Conservation (phyloP, 2,888 invertebrate genomes). For the Diaprepes abbreviatus region DNA sequence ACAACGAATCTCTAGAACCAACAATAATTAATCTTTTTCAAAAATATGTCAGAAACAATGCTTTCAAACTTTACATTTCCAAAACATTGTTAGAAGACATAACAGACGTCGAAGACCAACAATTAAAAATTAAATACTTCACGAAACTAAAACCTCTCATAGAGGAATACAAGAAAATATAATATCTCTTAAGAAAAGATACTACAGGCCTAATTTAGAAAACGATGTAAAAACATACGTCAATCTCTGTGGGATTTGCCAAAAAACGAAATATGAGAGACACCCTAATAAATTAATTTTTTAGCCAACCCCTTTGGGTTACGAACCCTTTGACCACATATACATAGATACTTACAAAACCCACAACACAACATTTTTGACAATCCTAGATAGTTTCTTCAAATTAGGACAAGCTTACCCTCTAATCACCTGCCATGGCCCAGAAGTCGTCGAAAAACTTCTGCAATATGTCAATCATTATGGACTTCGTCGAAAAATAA, state of each 20-base stretch:
- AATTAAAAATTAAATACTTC: slow-evolving; percentile 14
- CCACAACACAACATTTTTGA: neutral
- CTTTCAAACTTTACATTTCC: slow-evolving; percentile 11
- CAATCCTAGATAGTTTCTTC: neutral
- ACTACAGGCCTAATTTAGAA: neutral
- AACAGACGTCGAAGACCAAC: neutral
- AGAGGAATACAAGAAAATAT: no score
- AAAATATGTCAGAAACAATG: slow-evolving; percentile 4
- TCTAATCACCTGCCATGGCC: neutral
- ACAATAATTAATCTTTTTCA: slow-evolving; percentile 1
- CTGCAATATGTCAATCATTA: neutral
- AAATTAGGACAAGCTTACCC: neutral
- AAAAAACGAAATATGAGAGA: slow-evolving; percentile 20
- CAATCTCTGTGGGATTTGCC: neutral
- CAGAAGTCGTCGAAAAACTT: neutral
- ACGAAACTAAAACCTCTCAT: slow-evolving; percentile 15
- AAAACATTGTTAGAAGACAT: slow-evolving; percentile 13
- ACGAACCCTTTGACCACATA: neutral
- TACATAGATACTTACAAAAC: neutral
- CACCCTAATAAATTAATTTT: slow-evolving; percentile 9
- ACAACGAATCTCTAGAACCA: slow-evolving; percentile 18
- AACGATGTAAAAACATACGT: neutral
- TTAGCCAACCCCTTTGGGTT: neutral
- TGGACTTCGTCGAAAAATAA: neutral
- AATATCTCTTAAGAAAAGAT: neutral